Evolutionary conservation across 2,113 vertebrate species (phyloP), one percentile per base, ranked within the genome.

Genomic region (Azemiops feae): DNA sequence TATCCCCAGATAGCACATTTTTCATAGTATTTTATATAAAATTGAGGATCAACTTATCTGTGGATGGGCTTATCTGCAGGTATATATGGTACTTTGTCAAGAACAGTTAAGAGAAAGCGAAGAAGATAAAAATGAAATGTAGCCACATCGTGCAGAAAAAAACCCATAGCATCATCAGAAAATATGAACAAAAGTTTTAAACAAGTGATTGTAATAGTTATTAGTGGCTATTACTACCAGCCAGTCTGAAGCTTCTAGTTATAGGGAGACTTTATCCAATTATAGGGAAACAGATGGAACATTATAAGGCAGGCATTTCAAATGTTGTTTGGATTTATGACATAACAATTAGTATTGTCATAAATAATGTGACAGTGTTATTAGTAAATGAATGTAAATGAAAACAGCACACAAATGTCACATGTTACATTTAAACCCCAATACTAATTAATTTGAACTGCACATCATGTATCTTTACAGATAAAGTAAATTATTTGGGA

Each of bases 361-460:
- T 18, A 91, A 96, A 97, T 95, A 93, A 94, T 6, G 27, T 90
- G 74, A 94, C 55, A 64, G 95, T 92, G 96, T 96, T 91, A 95
- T 97, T 96, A 97, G 95, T 96, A 96, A 96, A 96, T 95, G 94
- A 97, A 97, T 96, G 95, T 97, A 96, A 95, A 96, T 94, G 14
- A 47, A 94, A 92, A 98, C 96, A 95, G 96, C 74, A 97, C 96
- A n/a, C 52, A 27, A 60, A 27, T 96, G 93, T 93, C 95, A 50
- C 97, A 96, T 95, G 95, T 94, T 97, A 97, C 97, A 97, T 96
- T 94, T 87, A 96, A 97, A 95, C 97, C 97, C 97, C 98, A 97
- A 97, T 98, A 97, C 96, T 96, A 96, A 97, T 98, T 96, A 95
- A 95, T 92, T 97, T 98, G 97, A 98, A 97, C 97, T 98, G 97